Base-by-base conservation (phyloP, 2,888 invertebrate genomes). In the Lepidonotus clava region DNA sequence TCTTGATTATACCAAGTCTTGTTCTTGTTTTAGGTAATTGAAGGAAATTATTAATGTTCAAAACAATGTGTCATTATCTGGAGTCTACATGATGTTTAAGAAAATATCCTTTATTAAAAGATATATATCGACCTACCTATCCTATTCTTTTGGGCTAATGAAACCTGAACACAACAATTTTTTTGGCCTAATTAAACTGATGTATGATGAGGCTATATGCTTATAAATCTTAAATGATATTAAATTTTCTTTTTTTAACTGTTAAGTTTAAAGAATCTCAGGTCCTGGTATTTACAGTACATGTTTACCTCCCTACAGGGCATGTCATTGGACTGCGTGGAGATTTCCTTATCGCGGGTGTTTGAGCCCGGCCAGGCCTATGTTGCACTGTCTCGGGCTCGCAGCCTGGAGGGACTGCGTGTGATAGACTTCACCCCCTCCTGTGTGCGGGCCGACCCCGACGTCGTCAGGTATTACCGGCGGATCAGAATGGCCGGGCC, bases 301-400 rank as follows among this genome's bases (percentile, higher is more conserved):
- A 11, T 11, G 11, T 56, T 56, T 11, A n/a, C 56, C 18, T 71
- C 21, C 83, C 92, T 92, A n/a, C 97, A 98, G 95, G 98, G 98
- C 0, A 95, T 98, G 91, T 98, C 98, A 0, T 95, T 98, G 89
- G 98, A 98, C 93, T 98, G 98, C 95, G 98, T 98, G 0, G 98
- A 98, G 95, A 98, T 98, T 96, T 97, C 98, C 6, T 94, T 98
- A 83, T 96, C 96, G 0, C 96, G 97, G 92, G 98, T 98, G 53
- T 99, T 99, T 95, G 98, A 98, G 95, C 97, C 97, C 51, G 99
- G 99, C 0, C 98, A 99, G 95, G 98, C 98, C 0, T 99, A 99
- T 94, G 98, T 99, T 0, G 99, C 98, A 0, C 94, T 99, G 11
- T 98, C 98, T 21, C 95, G 99, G 89, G 98, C 98, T 14, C 97